Evolutionary conservation across 2,113 vertebrate genomes (phyloP), one percentile per base, ranked within the genome.

Genomic region (Sapajus apella): DNA sequence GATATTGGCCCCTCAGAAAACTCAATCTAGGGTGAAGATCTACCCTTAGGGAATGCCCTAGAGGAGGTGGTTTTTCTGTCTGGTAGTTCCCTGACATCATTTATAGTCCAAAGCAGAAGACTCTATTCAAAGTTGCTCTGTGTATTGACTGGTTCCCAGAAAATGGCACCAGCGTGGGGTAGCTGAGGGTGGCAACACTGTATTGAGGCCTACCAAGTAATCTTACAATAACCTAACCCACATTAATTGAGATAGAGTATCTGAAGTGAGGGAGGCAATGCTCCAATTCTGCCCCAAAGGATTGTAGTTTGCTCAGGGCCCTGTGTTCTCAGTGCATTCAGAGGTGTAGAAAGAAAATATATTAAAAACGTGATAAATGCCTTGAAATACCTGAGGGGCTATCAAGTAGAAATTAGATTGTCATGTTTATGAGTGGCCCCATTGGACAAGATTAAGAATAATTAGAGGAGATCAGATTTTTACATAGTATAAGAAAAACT

Each of bases 391-490:
- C 27, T 32, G n/a, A 72, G n/a, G n/a, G 14, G 20, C 50, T 95
- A 64, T 32, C 47, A 89, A 80, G 30, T 72, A 86, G 21, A 86
- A 95, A 89, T 61, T 30, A 76, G 32, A 55, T n/a, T 35, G 11
- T 18, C 37, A 94, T 85, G 17, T 89, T 93, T 97, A 20, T 94
- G n/a, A 93, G 45, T 66, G 47, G 16, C 11, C 45, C 72, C 21
- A 18, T 18, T 32, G 85, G 25, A 6, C 40, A 84, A 68, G 30
- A 66, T 56, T 92, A 90, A 14, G 16, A 96, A 4, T 30, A 82
- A 21, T 58, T 79, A 96, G 27, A 87, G 16, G 61, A 90, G 95
- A 45, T 90, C 89, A 94, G 11, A 90, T 40, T 91, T 92, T 90
- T 95, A 12, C 0, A 50, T 35, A 94, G 68, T 79, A 32, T 82